Base-by-base conservation (phyloP, 1,140 invertebrate genomes). In the Drosophila lini region DNA sequence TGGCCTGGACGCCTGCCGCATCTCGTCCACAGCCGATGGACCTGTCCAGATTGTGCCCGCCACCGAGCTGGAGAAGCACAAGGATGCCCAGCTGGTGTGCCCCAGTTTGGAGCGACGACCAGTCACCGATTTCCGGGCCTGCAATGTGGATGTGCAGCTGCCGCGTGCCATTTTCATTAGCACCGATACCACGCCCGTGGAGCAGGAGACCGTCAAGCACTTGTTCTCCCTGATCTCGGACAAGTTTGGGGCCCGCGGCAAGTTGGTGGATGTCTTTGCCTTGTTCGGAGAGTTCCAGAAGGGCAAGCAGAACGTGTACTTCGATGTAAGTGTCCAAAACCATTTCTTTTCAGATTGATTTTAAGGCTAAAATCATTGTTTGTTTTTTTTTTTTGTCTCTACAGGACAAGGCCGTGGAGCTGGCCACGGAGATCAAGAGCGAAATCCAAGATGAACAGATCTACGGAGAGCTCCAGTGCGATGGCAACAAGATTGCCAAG, bases 141-240 rank as follows among this genome's bases (percentile, higher is more conserved):
- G 92, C 59, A 91, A 91, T 52, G 70, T 91, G 34, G 92, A 92
- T n/a, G 73, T 80, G 8, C 69, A 82, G 52, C 61, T 92, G 50
- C 91, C 91, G 0, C 68, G 40, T 0, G 88, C 91, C 36, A 63
- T 92, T 31, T 92, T 92, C 41, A 64, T 81, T 0, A 61, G 81
- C 0, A 55, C 79, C n/a, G 74, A 74, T 16, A 76, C 78, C 64
- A 80, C 73, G 6, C 8, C 58, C 7, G 79, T 91, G 13, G 86
- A 92, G 53, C 73, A 85, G 68, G 88, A 92, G 28, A 91, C 81
- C 13, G 67, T 92, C 10, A 91, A 84, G 67, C 92, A 92, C 55
- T 68, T 91, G 45, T 92, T 92, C 53, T 53, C 80, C 1, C 57
- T 81, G 19, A 70, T 92, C 32, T 91, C 91, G n/a, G 74, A 83